These are phyloP conservation scores for Gallinago nigripennis DNA, from an alignment of 2,797 vertebrate species.

Conservation along the genomic window DNA sequence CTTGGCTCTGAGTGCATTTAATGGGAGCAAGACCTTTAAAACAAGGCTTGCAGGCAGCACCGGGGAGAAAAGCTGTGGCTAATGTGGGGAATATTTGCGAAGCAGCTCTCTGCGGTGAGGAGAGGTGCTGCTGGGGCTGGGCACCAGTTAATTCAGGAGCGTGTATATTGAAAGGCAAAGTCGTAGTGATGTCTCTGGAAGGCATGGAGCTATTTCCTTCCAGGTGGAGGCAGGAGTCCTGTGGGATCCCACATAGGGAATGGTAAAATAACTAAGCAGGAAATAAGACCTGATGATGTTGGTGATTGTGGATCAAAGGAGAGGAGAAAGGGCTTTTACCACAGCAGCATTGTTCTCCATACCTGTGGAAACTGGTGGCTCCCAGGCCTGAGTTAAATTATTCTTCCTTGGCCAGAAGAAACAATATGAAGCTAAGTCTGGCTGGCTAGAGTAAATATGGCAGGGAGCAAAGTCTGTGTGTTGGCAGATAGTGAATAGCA, in stretches of 20 bases:
- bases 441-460: neutral
- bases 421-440: neutral
- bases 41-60: conserved; percentile 8
- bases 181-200: neutral
- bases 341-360: neutral
- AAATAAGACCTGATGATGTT: neutral
- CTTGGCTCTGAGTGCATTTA: conserved; percentile 31
- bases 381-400: neutral
- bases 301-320: neutral
- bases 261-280: neutral
- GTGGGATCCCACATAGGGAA: neutral
- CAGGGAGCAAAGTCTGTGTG: neutral
- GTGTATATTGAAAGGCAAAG: neutral
- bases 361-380: neutral
- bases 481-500: neutral
- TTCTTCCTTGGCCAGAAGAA: neutral
- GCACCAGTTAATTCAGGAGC: neutral
- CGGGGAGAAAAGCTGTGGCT: neutral
- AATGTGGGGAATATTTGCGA: conserved; percentile 7
- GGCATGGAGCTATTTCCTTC: neutral
- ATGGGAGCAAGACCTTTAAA: neutral
- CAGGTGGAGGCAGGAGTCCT: neutral
- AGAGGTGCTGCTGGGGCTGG: neutral
- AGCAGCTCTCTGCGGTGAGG: conserved; percentile 17
- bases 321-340: neutral